phyloP scores from a whole-genome alignment of 2,797 vertebrate species.

The Astyanax mexicanus region DNA sequence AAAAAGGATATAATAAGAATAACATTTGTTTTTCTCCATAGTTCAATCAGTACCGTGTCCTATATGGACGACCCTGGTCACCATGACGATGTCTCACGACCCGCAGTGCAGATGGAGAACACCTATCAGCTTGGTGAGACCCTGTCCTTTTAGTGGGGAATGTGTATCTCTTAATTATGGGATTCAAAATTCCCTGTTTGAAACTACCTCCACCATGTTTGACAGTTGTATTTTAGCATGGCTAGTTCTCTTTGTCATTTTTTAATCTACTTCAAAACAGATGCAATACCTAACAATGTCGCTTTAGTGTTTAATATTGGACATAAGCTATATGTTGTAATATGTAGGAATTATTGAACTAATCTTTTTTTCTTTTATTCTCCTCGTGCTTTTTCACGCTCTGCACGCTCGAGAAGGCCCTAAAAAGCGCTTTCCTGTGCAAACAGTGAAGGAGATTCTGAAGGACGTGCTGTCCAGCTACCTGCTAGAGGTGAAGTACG shows the following conservation, averaged over 20 bases:
- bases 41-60: constrained; percentile 81
- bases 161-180: neutral
- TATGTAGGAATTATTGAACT: too few species aligned
- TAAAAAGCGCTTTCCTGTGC: constrained; percentile 76
- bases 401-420: constrained; percentile 73
- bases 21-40: constrained; percentile 55
- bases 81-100: constrained; percentile 72
- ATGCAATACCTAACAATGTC: too few species aligned
- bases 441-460: constrained; percentile 81
- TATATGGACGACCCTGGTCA: constrained; percentile 80
- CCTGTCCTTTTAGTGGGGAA: neutral
- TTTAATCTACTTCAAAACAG: too few species aligned
- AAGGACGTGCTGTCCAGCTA: constrained; percentile 84
- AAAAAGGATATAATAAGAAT: neutral
- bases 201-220: too few species aligned
- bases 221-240: too few species aligned
- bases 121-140: constrained; percentile 81
- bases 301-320: neutral
- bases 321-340: too few species aligned
- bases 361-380: too few species aligned
- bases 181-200: too few species aligned
- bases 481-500: constrained; percentile 86
- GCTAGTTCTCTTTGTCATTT: too few species aligned
- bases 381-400: neutral
- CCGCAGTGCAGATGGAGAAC: constrained; percentile 79